phyloP scores from a whole-genome alignment of 1,140 invertebrate genomes.

The Agrypnia vestita region DNA sequence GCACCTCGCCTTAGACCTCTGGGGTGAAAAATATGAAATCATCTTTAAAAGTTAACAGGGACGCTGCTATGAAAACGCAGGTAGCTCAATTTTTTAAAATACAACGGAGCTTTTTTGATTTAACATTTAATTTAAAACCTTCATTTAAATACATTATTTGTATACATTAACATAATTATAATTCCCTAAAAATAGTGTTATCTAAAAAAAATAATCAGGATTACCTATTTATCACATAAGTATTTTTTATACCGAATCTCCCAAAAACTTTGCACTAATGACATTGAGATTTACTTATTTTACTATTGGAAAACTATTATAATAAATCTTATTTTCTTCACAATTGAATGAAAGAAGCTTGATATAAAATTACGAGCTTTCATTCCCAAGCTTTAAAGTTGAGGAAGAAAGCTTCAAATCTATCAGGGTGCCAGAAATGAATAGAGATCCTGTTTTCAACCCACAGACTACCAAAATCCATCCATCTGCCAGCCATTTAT shows the following conservation, averaged over 20 bases:
- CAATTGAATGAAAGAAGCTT: background rate
- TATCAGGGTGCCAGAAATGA: slow-evolving; percentile 28
- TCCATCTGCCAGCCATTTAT: background rate
- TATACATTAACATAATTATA: no score
- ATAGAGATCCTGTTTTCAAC: slow-evolving; percentile 15
- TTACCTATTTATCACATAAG: no score
- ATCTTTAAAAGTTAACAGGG: slow-evolving; percentile 54
- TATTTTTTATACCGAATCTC: no score
- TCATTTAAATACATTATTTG: no score
- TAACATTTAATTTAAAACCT: no score
- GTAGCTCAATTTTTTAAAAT: slow-evolving; percentile 15
- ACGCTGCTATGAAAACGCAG: slow-evolving; percentile 25
- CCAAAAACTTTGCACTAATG: no score
- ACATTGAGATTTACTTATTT: no score
- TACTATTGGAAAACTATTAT: no score
- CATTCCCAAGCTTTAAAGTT: slow-evolving; percentile 28
- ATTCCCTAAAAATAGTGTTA: no score
- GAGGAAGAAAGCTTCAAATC: slow-evolving; percentile 41
- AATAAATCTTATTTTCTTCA: no score
- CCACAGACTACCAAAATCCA: background rate
- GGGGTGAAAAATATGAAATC: slow-evolving; percentile 59
- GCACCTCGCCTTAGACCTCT: slow-evolving; percentile 47
- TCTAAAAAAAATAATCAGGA: no score
- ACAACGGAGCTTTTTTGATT: no score
- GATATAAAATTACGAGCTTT: slow-evolving; percentile 28